Conservation (phyloP, 2,888 invertebrate genomes). For the Abrostola triplasia region DNA sequence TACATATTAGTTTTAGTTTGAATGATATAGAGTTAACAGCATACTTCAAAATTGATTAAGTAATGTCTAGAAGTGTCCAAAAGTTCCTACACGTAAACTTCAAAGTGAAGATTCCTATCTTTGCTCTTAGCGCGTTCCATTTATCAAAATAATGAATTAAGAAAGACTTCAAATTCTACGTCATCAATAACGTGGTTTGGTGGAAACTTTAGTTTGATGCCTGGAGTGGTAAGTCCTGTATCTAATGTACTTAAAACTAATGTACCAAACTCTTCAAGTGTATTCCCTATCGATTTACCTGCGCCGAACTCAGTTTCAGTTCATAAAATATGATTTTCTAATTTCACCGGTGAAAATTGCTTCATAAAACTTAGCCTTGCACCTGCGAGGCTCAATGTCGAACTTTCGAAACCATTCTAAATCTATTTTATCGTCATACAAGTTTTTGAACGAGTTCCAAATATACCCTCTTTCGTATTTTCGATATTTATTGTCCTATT, state of each 20-base stretch:
- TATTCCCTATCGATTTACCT: conserved; percentile 27
- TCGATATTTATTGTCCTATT: conserved; percentile 70
- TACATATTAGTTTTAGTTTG: conserved; percentile 3
- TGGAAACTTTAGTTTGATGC: conserved; percentile 35
- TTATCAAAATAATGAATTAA: conserved; percentile 55
- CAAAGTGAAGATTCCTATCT: conserved; percentile 47
- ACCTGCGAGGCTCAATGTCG: conserved; percentile 56
- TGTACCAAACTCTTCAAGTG: conserved; percentile 27
- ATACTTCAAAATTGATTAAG: conserved; percentile 13
- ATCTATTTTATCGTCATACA: conserved; percentile 67
- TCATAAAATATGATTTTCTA: conserved; percentile 56
- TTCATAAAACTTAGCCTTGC: conserved; percentile 64
- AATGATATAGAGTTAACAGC: neutral
- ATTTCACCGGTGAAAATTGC: conserved; percentile 63
- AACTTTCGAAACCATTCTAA: conserved; percentile 63
- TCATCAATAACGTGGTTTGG: conserved; percentile 41
- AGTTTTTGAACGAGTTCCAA: conserved; percentile 74
- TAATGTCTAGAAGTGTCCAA: conserved; percentile 26
- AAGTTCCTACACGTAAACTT: conserved; percentile 33
- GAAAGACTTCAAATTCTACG: conserved; percentile 30
- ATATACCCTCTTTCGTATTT: conserved; percentile 63
- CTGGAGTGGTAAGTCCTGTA: conserved; percentile 21
- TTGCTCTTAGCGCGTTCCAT: conserved; percentile 32
- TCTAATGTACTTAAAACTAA: conserved; percentile 13
- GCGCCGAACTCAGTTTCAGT: conserved; percentile 22